phyloP scores from a whole-genome alignment of 2,888 invertebrate genomes.

The Margaritifera margaritifera region DNA sequence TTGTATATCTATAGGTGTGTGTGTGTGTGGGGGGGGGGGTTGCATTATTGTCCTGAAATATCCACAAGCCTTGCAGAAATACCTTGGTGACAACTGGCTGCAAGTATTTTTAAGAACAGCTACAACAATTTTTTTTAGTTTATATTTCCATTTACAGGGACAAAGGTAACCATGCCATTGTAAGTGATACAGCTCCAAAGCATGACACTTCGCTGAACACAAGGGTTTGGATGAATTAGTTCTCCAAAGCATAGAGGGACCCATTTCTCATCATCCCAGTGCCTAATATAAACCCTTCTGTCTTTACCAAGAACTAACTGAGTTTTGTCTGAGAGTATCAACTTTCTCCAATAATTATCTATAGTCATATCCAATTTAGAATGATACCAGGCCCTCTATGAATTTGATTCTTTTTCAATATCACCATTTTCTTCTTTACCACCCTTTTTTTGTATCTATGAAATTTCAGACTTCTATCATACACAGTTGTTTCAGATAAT shows the following conservation, averaged over 20 bases:
- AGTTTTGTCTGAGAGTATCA: background rate
- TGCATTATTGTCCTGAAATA: too few species aligned
- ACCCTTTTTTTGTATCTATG: background rate
- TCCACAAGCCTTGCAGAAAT: too few species aligned
- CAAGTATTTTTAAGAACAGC: too few species aligned
- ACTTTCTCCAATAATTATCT: conserved; percentile 3
- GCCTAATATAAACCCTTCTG: background rate
- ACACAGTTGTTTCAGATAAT: background rate
- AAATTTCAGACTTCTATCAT: background rate
- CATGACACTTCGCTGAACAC: too few species aligned
- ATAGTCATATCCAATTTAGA: background rate
- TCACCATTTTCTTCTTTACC: background rate
- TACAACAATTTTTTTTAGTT: too few species aligned
- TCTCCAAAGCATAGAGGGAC: background rate
- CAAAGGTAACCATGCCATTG: too few species aligned
- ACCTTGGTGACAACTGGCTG: too few species aligned
- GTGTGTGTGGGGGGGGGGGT: too few species aligned
- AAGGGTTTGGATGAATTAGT: too few species aligned
- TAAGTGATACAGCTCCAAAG: too few species aligned
- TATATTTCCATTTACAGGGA: too few species aligned
- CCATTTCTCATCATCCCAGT: background rate
- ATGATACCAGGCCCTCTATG: background rate
- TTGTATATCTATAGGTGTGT: too few species aligned
- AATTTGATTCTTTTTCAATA: background rate
- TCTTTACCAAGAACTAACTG: background rate